Evolutionary conservation across 2,888 invertebrate species (phyloP).

Genomic region (Agriopis aurantiaria): DNA sequence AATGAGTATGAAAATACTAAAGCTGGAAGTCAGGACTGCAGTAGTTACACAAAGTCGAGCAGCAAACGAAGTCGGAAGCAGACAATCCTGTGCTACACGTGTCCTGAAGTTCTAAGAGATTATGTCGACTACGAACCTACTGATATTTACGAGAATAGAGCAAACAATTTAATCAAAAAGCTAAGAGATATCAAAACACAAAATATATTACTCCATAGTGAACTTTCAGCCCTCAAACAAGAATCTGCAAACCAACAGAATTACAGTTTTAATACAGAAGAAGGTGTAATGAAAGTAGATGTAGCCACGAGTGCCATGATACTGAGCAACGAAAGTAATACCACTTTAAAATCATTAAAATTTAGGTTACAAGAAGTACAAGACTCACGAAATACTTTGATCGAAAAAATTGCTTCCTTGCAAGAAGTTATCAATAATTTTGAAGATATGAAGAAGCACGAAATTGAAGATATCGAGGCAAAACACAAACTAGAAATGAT

Average conservation of each 20-base stretch:
- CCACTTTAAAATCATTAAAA: constrained; percentile 62
- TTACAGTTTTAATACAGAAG: constrained; percentile 36
- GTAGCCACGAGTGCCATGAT: constrained; percentile 57
- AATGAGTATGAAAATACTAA: constrained; percentile 43
- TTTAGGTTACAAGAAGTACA: constrained; percentile 66
- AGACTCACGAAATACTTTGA: constrained; percentile 61
- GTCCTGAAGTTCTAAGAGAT: constrained; percentile 49
- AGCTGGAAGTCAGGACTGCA: constrained; percentile 42
- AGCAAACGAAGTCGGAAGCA: constrained; percentile 38
- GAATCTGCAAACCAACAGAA: constrained; percentile 54
- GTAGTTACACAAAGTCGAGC: constrained; percentile 44
- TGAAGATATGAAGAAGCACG: constrained; percentile 64
- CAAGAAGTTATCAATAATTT: constrained; percentile 65
- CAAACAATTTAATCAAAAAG: constrained; percentile 70
- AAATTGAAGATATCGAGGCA: constrained; percentile 68
- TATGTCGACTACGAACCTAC: constrained; percentile 35
- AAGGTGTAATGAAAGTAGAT: constrained; percentile 55
- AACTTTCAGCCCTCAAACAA: constrained; percentile 63
- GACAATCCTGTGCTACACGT: constrained; percentile 52
- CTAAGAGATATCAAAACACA: constrained; percentile 76
- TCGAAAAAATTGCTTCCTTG: constrained; percentile 60
- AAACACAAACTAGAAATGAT: constrained; percentile 69
- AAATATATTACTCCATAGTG: constrained; percentile 67
- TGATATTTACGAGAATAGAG: constrained; percentile 63
- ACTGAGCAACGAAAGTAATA: constrained; percentile 55